Evolutionary conservation across 1,140 invertebrate genomes (phyloP).

Genomic region (Linepithema humile): DNA sequence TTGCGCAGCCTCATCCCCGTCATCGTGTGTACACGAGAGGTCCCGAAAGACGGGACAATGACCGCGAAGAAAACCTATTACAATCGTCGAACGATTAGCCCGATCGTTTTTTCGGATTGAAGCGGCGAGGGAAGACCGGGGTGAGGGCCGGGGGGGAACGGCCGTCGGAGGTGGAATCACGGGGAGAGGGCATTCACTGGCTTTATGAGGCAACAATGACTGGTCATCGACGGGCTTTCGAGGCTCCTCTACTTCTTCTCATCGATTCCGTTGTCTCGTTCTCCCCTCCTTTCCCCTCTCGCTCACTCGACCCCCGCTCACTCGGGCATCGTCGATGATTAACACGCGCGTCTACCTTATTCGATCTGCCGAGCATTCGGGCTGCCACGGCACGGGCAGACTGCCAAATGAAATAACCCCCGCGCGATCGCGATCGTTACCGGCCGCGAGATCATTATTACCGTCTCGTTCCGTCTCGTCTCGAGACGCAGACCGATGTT

Average conservation of each 20-base stretch:
- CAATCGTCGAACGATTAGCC: constrained; percentile 77
- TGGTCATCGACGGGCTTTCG: constrained; percentile 71
- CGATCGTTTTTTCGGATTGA: constrained; percentile 70
- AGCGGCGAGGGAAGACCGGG: background rate
- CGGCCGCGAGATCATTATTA: constrained; percentile 42
- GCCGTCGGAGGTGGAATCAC: constrained; percentile 59
- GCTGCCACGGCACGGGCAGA: constrained; percentile 57
- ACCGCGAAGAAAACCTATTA: constrained; percentile 76
- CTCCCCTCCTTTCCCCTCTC: constrained; percentile 1
- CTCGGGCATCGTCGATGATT: constrained; percentile 59
- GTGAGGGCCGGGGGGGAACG: constrained; percentile 29
- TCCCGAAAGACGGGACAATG: constrained; percentile 67
- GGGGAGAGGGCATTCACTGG: constrained; percentile 72
- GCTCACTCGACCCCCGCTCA: background rate
- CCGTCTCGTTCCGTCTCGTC: constrained; percentile 12
- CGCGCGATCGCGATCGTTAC: constrained; percentile 67
- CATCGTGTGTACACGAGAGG: constrained; percentile 25
- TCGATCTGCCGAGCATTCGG: constrained; percentile 62
- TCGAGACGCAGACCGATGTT: constrained; percentile 19
- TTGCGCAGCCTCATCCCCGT: constrained; percentile 29
- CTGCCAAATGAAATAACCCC: constrained; percentile 67
- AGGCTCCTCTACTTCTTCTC: constrained; percentile 2
- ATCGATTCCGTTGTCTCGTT: constrained; percentile 38
- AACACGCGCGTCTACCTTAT: constrained; percentile 70
- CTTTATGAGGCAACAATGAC: constrained; percentile 77